These are phyloP conservation scores for Perca fluviatilis DNA, from an alignment of 2,113 vertebrate species.

Conservation along the genomic window DNA sequence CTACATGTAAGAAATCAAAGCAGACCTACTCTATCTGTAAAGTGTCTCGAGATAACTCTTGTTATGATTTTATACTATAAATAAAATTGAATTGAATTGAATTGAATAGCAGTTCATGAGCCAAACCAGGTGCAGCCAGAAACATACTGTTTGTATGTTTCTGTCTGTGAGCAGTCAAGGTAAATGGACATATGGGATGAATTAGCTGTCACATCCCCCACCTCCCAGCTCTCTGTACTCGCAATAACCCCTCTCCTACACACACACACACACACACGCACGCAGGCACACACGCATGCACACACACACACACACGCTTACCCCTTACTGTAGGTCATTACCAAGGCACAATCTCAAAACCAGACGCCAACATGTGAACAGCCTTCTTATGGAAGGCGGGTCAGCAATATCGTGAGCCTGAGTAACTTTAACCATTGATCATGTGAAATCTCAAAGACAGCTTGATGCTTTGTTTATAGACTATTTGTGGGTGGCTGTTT, in stretches of 20 bases:
- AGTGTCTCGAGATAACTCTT: too few relatives aligned
- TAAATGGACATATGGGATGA: conserved; percentile 37
- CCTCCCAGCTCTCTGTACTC: conserved; percentile 10
- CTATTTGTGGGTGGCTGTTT: too few relatives aligned
- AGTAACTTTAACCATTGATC: too few relatives aligned
- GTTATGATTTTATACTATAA: too few relatives aligned
- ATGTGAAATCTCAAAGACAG: too few relatives aligned
- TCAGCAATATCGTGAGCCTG: neutral
- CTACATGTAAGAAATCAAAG: neutral
- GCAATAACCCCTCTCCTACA: neutral
- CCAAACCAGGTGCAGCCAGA: conserved; percentile 24
- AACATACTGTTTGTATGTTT: neutral
- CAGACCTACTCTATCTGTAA: too few relatives aligned
- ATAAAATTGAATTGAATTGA: too few relatives aligned
- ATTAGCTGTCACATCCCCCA: conserved; percentile 32
- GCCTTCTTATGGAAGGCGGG: neutral
- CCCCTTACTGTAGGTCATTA: neutral
- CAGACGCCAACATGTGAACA: neutral
- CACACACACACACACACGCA: neutral
- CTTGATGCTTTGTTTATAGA: too few relatives aligned
- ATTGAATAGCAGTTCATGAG: neutral
- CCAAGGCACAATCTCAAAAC: neutral
- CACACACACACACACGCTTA: neutral
- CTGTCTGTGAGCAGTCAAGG: conserved; percentile 24
- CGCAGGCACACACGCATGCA: neutral